Evolutionary conservation across 2,113 vertebrate genomes (phyloP).

Genomic region (Oncorhynchus gorbuscha): DNA sequence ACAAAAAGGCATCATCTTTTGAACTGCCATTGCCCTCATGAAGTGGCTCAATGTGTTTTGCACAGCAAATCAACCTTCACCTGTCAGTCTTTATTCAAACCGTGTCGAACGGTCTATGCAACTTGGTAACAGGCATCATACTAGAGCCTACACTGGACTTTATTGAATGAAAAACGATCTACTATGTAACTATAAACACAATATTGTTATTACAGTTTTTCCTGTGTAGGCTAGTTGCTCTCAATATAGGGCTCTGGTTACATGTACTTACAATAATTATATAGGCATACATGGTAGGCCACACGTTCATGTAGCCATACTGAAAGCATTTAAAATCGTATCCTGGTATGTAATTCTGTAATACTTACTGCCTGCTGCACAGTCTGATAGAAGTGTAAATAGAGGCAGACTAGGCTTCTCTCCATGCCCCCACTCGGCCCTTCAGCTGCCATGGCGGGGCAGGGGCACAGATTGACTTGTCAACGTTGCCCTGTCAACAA

Average conservation of each 20-base stretch:
- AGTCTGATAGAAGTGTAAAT: slow-evolving; percentile 13
- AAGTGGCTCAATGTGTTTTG: too few species aligned
- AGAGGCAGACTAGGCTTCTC: neutral
- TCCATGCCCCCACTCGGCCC: slow-evolving; percentile 20
- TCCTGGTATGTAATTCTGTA: neutral
- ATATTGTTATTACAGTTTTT: too few species aligned
- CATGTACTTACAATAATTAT: neutral
- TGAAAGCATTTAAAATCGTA: too few species aligned
- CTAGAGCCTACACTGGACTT: neutral
- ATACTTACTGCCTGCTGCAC: neutral
- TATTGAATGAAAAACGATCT: neutral
- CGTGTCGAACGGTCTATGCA: neutral
- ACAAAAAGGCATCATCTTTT: too few species aligned
- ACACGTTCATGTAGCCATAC: neutral
- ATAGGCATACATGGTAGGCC: neutral
- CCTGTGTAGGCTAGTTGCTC: too few species aligned
- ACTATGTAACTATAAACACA: neutral
- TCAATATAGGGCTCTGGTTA: neutral
- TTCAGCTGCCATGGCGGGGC: slow-evolving; percentile 48
- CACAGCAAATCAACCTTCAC: too few species aligned
- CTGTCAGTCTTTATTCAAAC: neutral
- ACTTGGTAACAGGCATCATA: neutral
- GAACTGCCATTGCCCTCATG: too few species aligned
- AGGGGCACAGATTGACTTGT: slow-evolving; percentile 38
- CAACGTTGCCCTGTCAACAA: slow-evolving; percentile 53